A percentile compares a stretch with the other conserved stretches of the same genome.
Evolutionary conservation across 2,113 vertebrate genomes (phyloP).

Genomic region (Pan paniscus): DNA sequence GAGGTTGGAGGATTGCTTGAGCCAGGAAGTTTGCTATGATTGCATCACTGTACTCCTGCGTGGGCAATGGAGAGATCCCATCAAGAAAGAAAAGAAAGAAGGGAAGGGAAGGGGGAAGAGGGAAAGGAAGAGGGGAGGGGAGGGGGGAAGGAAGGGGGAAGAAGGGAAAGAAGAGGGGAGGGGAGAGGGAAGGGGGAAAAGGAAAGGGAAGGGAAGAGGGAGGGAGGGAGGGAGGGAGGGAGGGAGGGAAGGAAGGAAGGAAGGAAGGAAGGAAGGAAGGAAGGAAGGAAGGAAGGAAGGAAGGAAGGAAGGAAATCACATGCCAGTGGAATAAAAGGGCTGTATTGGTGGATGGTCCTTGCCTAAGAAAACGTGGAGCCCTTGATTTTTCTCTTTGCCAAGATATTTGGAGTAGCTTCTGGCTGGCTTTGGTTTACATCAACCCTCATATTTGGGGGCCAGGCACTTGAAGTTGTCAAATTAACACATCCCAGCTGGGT

Average conservation of each 20-base stretch:
- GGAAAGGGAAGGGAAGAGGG: rapidly evolving
- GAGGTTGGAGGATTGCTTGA: too few species aligned
- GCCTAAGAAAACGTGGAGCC: not conserved
- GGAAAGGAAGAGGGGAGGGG: too few species aligned
- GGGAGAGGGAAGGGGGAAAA: rapidly evolving
- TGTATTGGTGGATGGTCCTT: not conserved
- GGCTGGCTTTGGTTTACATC: not conserved
- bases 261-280: too few species aligned
- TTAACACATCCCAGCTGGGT: not conserved
- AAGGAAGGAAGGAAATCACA: not conserved
- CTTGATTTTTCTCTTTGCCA: not conserved
- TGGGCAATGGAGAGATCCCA: too few species aligned
- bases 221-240: rapidly evolving
- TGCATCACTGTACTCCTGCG: too few species aligned
- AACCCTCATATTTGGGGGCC: not conserved
- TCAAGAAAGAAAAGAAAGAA: too few species aligned
- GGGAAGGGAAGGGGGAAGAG: too few species aligned
- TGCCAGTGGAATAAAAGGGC: not conserved
- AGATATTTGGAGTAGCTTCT: not conserved
- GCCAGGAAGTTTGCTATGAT: too few species aligned
- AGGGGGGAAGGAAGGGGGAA: too few species aligned
- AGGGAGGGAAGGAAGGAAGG: too few species aligned
- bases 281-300: too few species aligned
- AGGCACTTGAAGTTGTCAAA: not conserved
- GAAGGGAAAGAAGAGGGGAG: too few species aligned